These are phyloP conservation scores for Potamilus streckersoni DNA, from an alignment of 1,140 invertebrate species.

Conservation along the genomic window DNA sequence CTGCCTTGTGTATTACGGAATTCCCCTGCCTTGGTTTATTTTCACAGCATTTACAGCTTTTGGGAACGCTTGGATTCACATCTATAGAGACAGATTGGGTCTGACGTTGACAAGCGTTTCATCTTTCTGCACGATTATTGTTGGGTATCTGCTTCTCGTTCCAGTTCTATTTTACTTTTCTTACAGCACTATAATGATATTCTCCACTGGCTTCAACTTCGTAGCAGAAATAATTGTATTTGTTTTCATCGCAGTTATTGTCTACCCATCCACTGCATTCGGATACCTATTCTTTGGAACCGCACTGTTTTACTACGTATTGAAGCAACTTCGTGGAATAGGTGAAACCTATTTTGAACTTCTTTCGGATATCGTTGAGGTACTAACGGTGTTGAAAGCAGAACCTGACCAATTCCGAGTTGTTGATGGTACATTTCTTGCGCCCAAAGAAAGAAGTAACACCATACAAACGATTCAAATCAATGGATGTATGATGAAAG, in stretches of 20 bases:
- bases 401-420: neutral
- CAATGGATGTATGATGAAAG: conserved; percentile 2
- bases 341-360: conserved; percentile 23
- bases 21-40: conserved; percentile 8
- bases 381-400: neutral
- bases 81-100: neutral
- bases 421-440: neutral
- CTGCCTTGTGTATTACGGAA: neutral
- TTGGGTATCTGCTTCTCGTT: neutral
- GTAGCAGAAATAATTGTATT: conserved; percentile 12
- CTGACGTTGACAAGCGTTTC: neutral
- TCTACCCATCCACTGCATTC: conserved; percentile 19
- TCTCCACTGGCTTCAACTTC: conserved; percentile 16
- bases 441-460: conserved; percentile 3
- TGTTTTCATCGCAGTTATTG: conserved; percentile 12
- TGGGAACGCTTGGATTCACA: neutral
- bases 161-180: conserved; percentile 1
- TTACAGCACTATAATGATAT: conserved; percentile 7
- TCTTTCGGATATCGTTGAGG: conserved; percentile 10
- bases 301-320: conserved; percentile 21
- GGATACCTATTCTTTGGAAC: conserved; percentile 23
- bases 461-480: conserved; percentile 2
- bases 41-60: conserved; percentile 3
- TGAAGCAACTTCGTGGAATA: conserved; percentile 3
- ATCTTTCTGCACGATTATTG: neutral